Conservation (phyloP, 37 sponge, comb jelly and placozoan species). For the Amphimedon queenslandica region DNA sequence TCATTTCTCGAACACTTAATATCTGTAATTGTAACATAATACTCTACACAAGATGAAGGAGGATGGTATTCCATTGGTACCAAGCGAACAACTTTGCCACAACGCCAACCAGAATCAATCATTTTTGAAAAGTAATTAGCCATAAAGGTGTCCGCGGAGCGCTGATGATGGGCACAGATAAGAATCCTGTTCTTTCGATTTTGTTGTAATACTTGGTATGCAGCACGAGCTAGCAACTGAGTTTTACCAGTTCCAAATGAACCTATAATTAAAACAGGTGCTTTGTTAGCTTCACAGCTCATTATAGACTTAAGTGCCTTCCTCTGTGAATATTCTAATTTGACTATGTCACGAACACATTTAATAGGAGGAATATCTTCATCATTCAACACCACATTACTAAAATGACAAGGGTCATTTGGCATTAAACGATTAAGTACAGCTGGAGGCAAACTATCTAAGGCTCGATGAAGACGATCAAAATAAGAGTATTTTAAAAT, state of each 20-base stretch:
- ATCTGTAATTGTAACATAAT: neutral
- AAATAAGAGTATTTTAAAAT: conserved; percentile 62
- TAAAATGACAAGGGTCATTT: neutral
- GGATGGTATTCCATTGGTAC: neutral
- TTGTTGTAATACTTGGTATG: conserved; percentile 8
- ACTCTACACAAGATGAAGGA: neutral
- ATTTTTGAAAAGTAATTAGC: conserved; percentile 46
- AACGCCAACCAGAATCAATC: neutral
- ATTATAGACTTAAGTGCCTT: conserved; percentile 25
- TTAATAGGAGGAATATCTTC: neutral
- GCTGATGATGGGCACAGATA: conserved; percentile 67
- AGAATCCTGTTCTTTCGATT: conserved; percentile 20
- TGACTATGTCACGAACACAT: neutral
- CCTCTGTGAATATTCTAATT: conserved; percentile 8
- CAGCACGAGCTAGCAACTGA: conserved; percentile 54
- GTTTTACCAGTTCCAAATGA: conserved; percentile 84
- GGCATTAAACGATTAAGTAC: conserved; percentile 32
- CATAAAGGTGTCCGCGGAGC: conserved; percentile 45
- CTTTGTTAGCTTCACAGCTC: conserved; percentile 4
- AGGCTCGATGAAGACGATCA: conserved; percentile 30
- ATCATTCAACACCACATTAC: neutral
- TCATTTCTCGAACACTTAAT: neutral
- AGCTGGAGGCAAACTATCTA: conserved; percentile 15
- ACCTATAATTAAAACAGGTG: conserved; percentile 56
- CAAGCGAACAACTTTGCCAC: conserved; percentile 4